Evolutionary conservation across 1,140 invertebrate species (phyloP).

Genomic region (Holotrichia oblita): DNA sequence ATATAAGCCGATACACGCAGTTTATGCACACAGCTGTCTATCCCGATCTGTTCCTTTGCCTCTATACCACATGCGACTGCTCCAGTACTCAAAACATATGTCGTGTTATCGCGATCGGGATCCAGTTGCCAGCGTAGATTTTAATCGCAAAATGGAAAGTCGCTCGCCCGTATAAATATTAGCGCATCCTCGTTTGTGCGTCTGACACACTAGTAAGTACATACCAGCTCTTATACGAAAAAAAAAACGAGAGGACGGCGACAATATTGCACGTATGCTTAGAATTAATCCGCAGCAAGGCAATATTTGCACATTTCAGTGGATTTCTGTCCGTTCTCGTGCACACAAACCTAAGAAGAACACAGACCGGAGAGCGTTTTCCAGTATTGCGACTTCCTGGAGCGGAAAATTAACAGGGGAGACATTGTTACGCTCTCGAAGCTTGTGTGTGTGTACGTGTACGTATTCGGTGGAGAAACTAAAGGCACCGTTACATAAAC

Average conservation of each 20-base stretch:
- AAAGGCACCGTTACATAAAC: slow-evolving; percentile 28
- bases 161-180: not conserved
- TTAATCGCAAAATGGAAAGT: slow-evolving; percentile 16
- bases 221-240: not conserved
- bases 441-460: not conserved
- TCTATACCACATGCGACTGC: no score
- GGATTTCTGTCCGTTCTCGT: slow-evolving; percentile 20
- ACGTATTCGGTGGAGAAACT: not conserved
- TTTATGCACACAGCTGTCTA: no score
- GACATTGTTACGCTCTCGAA: slow-evolving; percentile 1
- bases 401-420: slow-evolving; percentile 40
- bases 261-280: slow-evolving; percentile 26
- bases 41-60: no score
- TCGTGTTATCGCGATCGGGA: not conserved
- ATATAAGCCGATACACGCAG: no score
- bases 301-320: slow-evolving; percentile 34
- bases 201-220: slow-evolving; percentile 1
- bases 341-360: not conserved
- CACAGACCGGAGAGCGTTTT: not conserved
- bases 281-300: slow-evolving; percentile 12
- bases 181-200: not conserved
- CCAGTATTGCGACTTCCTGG: slow-evolving; percentile 36
- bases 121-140: not conserved
- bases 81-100: not conserved
- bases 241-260: not conserved